These are phyloP conservation scores for Promerops cafer DNA, from an alignment of 2,113 vertebrate genomes.

Conservation along the genomic window DNA sequence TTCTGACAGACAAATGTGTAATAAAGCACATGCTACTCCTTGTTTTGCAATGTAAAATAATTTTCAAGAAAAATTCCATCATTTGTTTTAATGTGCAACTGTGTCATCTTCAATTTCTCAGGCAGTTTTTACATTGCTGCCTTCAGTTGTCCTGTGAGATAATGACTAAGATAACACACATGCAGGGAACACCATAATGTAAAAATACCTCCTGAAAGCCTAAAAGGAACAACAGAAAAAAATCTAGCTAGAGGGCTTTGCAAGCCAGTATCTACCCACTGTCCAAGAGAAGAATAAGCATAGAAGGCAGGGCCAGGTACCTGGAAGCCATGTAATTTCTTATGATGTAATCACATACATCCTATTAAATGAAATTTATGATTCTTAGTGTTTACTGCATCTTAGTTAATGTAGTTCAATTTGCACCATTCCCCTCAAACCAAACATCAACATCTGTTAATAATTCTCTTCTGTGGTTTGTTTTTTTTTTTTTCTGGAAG, in stretches of 20 bases:
- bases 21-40: background rate
- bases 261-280: background rate
- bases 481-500: background rate
- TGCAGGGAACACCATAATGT: background rate
- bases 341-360: background rate
- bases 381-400: background rate
- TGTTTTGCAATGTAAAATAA: background rate
- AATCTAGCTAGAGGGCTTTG: background rate
- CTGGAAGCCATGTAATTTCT: background rate
- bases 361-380: background rate
- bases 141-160: background rate
- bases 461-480: background rate
- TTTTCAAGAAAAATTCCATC: background rate
- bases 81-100: background rate
- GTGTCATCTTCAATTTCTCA: background rate
- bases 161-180: background rate
- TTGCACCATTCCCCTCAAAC: background rate
- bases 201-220: background rate
- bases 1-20: background rate
- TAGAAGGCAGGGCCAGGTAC: background rate
- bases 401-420: background rate
- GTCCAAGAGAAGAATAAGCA: background rate
- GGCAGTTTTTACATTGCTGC: background rate
- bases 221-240: background rate
- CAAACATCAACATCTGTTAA: background rate